Base-by-base conservation (phyloP, 2,797 vertebrate species). In the Pseudocheirus occidentalis region DNA sequence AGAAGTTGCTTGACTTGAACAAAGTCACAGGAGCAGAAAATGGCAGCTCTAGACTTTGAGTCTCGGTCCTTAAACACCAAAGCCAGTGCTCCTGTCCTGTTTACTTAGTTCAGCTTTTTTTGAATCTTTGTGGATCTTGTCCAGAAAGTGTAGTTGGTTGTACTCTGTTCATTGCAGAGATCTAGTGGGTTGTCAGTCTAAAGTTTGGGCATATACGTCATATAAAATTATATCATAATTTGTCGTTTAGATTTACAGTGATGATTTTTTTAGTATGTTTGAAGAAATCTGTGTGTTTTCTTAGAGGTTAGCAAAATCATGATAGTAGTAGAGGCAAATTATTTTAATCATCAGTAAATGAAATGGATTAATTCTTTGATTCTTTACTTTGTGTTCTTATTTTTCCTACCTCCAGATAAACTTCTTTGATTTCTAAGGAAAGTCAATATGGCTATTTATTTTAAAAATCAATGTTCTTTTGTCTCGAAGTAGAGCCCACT, bases 1-100 rank as follows among this genome's bases (percentile, higher is more conserved):
- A 93, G 92, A 93, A 54, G 9, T 93, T 96, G 40, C 81, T 58
- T 58, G 57, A 29, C 91, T 95, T 96, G 27, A 31, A 18, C 96
- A 96, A 96, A 90, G n/a, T 94, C 91, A 96, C 5, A 59, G 56
- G 94, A 54, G 55, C 95, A 93, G 18, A 27, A 57, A 57, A 57
- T 57, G 94, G 7, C 96, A 92, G 97, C 40, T 94, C 56, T 57
- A 27, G 59, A 57, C 55, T 21, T 53, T 62, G 58, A 91, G 81
- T 50, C n/a, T 66, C 52, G 7, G 57, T 40, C 92, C 34, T 90
- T 62, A 46, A 28, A 90, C 16, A 55, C 52, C 40, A n/a, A 56
- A 40, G 29, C 52, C 91, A 29, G 12, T 52, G n/a, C 31, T 91
- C 54, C 92, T 90, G 56, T 81, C 55, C 91, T 34, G 0, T 59